Evolutionary conservation across 1,140 invertebrate species (phyloP).

Genomic region (Drosophila virilis): DNA sequence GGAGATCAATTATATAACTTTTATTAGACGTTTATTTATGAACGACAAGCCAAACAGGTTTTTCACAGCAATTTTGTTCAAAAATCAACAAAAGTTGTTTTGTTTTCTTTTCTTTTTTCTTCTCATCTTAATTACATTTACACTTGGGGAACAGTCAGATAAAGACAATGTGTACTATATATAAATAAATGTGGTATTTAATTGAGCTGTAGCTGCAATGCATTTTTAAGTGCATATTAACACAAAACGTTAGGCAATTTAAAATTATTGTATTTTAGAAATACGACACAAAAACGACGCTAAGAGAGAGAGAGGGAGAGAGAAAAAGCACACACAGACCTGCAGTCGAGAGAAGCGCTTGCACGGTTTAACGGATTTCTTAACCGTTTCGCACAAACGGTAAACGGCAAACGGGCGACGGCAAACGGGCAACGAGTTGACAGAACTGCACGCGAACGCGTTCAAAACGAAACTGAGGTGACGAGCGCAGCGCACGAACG

Average conservation of each 20-base stretch:
- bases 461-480: constrained; percentile 27
- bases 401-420: constrained; percentile 2
- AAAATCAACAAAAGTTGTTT: constrained; percentile 28
- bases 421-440: neutral
- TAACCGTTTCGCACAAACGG: constrained; percentile 37
- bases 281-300: neutral
- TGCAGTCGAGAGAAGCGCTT: constrained; percentile 18
- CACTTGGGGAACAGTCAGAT: neutral
- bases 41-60: constrained; percentile 27
- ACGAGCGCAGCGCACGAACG: constrained; percentile 18
- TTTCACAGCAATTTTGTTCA: constrained; percentile 19
- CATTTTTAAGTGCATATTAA: constrained; percentile 4
- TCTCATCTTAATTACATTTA: constrained; percentile 17
- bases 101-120: neutral
- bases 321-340: constrained; percentile 20
- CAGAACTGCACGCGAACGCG: constrained; percentile 44
- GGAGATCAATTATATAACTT: constrained; percentile 53
- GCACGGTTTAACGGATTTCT: constrained; percentile 2
- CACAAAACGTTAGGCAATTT: neutral
- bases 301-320: neutral
- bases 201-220: constrained; percentile 12
- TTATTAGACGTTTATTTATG: constrained; percentile 33
- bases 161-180: neutral
- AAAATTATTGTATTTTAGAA: neutral
- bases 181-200: constrained; percentile 13